phyloP scores from a whole-genome alignment of 1,140 invertebrate species.

The Drosophila pandora region DNA sequence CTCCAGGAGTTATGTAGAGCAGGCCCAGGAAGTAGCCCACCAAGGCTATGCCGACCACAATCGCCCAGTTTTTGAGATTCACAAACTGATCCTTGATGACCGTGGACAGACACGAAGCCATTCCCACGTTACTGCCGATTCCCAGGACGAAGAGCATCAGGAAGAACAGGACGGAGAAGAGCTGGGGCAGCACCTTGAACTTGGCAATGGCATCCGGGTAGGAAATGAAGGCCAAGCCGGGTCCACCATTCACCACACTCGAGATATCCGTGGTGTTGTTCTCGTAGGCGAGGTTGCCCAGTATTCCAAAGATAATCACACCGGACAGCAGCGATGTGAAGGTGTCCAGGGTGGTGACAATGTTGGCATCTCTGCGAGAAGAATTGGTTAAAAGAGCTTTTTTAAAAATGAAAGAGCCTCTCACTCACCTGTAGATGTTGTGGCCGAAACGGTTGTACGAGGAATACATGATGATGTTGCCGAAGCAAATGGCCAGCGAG shows the following conservation, averaged over 20 bases:
- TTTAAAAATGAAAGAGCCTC: slow-evolving; percentile 84
- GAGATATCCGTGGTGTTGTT: slow-evolving; percentile 84
- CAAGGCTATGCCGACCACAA: slow-evolving; percentile 85
- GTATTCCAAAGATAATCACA: slow-evolving; percentile 93
- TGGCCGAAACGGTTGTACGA: slow-evolving; percentile 93
- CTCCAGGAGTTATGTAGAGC: slow-evolving; percentile 91
- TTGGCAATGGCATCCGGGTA: slow-evolving; percentile 95
- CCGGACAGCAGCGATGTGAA: slow-evolving; percentile 93
- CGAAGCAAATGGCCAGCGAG: slow-evolving; percentile 91
- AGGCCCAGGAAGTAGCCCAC: slow-evolving; percentile 88
- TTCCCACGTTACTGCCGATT: slow-evolving; percentile 89
- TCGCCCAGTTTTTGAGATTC: slow-evolving; percentile 85
- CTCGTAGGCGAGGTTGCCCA: slow-evolving; percentile 90
- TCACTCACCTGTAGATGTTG: slow-evolving; percentile 89
- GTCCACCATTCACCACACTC: slow-evolving; percentile 86
- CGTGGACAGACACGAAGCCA: slow-evolving; percentile 88
- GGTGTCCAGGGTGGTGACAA: slow-evolving; percentile 91
- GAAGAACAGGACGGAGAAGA: slow-evolving; percentile 95
- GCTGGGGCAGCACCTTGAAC: slow-evolving; percentile 90
- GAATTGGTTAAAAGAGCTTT: slow-evolving; percentile 64
- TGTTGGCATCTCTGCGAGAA: slow-evolving; percentile 88
- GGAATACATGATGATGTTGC: slow-evolving; percentile 92
- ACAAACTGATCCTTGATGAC: slow-evolving; percentile 90
- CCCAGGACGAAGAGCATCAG: slow-evolving; percentile 93
- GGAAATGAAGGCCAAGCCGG: slow-evolving; percentile 90